Evolutionary conservation across 2,888 invertebrate species (phyloP).

Genomic region (Chaetogeoica ovagalla): DNA sequence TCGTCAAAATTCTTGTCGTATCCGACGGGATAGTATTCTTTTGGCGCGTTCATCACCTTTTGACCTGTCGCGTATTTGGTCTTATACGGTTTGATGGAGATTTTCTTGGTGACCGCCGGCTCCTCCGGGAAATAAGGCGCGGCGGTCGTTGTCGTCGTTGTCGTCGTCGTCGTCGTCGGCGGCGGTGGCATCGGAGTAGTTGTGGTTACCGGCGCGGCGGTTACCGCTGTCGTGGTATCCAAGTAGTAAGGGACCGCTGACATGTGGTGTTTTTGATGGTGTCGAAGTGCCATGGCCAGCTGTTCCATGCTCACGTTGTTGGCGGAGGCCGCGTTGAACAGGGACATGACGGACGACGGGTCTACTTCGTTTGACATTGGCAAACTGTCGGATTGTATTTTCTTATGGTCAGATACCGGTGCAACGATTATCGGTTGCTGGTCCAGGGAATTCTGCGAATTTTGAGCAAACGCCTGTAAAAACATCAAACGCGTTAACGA

Average conservation of each 20-base stretch:
- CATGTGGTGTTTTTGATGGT: constrained; percentile 55
- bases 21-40: constrained; percentile 84
- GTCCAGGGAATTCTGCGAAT: constrained; percentile 2
- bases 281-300: constrained; percentile 69
- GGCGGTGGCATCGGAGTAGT: constrained; percentile 60
- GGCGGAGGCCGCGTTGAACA: constrained; percentile 66
- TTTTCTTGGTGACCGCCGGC: constrained; percentile 56
- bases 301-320: constrained; percentile 79
- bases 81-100: constrained; percentile 57
- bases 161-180: constrained; percentile 60
- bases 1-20: constrained; percentile 90
- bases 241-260: constrained; percentile 37
- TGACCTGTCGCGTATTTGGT: constrained; percentile 59
- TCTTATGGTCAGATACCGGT: background rate
- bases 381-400: background rate
- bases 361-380: constrained; percentile 55
- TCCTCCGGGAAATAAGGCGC: constrained; percentile 58
- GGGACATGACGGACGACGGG: constrained; percentile 54
- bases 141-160: constrained; percentile 60
- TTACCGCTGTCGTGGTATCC: constrained; percentile 58
- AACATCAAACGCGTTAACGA: too few relatives aligned
- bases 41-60: constrained; percentile 86
- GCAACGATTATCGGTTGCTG: constrained; percentile 13
- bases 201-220: constrained; percentile 62
- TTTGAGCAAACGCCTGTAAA: constrained; percentile 23